A percentile compares a stretch with the other conserved stretches of the same genome.
phyloP scores from a whole-genome alignment of 2,113 vertebrate species.

The Gallinago undulata region DNA sequence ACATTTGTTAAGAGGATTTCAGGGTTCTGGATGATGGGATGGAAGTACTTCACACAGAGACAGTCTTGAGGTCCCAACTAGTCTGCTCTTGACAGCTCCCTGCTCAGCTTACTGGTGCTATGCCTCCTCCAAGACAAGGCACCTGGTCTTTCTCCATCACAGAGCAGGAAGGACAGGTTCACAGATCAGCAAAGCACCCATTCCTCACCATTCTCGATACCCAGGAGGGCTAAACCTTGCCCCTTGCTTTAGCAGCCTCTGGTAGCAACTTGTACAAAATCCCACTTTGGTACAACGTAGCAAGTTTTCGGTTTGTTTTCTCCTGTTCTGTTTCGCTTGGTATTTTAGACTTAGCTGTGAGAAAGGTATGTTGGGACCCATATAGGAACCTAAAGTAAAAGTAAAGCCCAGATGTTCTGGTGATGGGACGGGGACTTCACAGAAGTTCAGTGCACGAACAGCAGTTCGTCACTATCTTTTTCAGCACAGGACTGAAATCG shows the following conservation, averaged over 20 bases:
- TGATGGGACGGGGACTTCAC: not conserved
- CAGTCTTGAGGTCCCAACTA: not conserved
- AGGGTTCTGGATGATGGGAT: not conserved
- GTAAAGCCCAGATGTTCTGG: not conserved
- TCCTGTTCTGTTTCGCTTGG: not conserved
- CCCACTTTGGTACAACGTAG: not conserved
- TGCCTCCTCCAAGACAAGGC: not conserved
- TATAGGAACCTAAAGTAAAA: not conserved
- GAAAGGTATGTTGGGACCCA: not conserved
- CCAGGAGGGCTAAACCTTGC: not conserved
- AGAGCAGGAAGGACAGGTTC: not conserved
- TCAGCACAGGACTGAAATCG: not conserved
- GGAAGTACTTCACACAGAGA: not conserved
- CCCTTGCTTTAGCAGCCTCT: not conserved
- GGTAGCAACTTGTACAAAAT: not conserved
- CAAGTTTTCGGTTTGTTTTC: not conserved
- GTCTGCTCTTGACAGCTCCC: not conserved
- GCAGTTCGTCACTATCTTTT: not conserved
- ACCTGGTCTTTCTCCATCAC: not conserved
- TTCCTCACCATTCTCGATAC: not conserved
- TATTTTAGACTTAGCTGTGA: not conserved
- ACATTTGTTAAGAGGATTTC: not conserved
- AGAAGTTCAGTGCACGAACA: not conserved
- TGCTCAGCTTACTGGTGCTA: not conserved
- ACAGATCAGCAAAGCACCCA: not conserved